Base-by-base conservation (phyloP, 2,888 invertebrate species). In the Orthosia gothica region DNA sequence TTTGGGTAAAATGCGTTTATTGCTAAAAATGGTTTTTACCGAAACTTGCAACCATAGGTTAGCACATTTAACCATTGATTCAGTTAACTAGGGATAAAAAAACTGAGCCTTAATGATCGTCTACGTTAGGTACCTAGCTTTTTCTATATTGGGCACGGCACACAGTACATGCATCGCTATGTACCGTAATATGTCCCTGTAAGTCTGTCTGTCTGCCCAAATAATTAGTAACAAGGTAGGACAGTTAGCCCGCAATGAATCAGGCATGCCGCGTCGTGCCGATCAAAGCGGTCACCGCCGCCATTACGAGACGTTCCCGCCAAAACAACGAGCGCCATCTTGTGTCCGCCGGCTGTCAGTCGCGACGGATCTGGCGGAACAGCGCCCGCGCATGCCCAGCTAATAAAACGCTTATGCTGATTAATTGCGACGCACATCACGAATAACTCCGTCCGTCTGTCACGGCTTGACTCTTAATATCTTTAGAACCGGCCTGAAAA, bases 321-420 rank as follows among this genome's bases (percentile, higher is more conserved):
- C 79, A 84, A 84, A 86, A 87, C 82, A 70, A 86, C 54, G 66
- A 74, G 67, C 78, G 80, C 87, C 85, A 83, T 86, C 68, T 87
- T 87, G 87, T 86, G 75, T 72, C 82, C 83, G 81, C 75, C 75
- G 77, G 83, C 89, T 91, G 94, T 93, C 93, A 91, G 77, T 84
- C 89, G 66, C 91, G 93, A 93, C 89, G 89, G 87, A 94, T 93
- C 89, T 92, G 91, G 91, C 94, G 93, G 92, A 93, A 93, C 94
- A 90, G 89, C 62, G 63, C 78, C 66, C 57, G 89, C 88, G 86
- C 87, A 81, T 88, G 87, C 87, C 80, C 88, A 85, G 87, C 90
- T 91, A 95, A 95, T 95, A 95, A 95, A 95, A 94, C 94, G 93
- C 91, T 94, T 93, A 91, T 89, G 85, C 93, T 94, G 94, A 94